Evolutionary conservation across 2,888 invertebrate species (phyloP).

Genomic region (Hoplodrina blanda): DNA sequence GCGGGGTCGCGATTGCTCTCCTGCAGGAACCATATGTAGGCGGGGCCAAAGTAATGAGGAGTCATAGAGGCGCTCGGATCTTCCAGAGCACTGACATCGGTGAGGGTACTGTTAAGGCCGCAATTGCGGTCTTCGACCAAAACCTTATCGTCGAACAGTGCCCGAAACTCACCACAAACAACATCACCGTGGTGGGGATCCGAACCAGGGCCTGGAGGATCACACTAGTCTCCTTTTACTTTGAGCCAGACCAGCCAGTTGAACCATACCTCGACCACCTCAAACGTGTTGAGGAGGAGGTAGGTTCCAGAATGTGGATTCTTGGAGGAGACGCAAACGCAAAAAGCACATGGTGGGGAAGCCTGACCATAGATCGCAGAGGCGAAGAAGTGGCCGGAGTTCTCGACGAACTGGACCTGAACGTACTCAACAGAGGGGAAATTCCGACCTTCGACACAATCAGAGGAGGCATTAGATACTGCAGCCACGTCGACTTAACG

Average conservation of each 20-base stretch:
- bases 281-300: background rate
- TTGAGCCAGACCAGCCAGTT: background rate
- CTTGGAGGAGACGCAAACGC: no score
- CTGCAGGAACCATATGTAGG: background rate
- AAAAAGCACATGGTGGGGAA: background rate
- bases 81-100: background rate
- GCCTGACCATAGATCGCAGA: background rate
- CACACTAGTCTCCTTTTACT: background rate
- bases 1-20: no score
- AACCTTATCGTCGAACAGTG: background rate
- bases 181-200: background rate
- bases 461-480: background rate
- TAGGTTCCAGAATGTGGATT: background rate
- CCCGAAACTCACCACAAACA: background rate
- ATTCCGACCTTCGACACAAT: conserved; percentile 6
- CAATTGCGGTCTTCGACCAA: background rate
- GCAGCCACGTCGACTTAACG: background rate
- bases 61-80: background rate
- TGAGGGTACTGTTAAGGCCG: background rate
- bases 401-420: background rate
- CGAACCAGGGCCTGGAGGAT: background rate
- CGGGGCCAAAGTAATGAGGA: background rate
- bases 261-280: background rate
- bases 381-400: background rate
- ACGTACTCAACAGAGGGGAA: no score